Evolutionary conservation across 2,113 vertebrate species (phyloP), one percentile per base, ranked within the genome.

Genomic region (Climacteris rufus): DNA sequence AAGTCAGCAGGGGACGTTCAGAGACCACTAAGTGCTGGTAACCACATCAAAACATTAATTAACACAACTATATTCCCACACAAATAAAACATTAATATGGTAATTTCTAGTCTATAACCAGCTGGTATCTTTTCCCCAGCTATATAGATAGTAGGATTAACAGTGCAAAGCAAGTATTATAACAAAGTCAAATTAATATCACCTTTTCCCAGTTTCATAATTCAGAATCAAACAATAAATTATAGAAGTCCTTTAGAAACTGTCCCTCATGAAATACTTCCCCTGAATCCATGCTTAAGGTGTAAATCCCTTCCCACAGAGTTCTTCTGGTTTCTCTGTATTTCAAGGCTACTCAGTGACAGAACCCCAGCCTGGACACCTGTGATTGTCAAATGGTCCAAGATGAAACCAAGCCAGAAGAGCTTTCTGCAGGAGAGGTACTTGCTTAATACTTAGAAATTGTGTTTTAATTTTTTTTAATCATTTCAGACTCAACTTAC

Each of bases 31-130:
- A 96, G 83, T 89, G 83, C 90, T 95, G 93, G 96, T 96, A 96
- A 95, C 92, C 94, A 94, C 94, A 96, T 95, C 96, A 95, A 96
- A 97, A 96, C 94, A 96, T 96, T 97, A 96, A 97, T 96, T 97
- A 97, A 95, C 93, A 87, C 92, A 95, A 96, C 88, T 84, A 90
- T 95, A 96, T 96, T 96, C 96, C 86, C 93, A 96, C 83, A 92
- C 94, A 97, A 97, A 96, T 96, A 96, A 96, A 95, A 96, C 96
- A 96, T 96, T 96, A 97, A 95, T 96, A 97, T 95, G 96, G 83
- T 96, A 96, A 97, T 97, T 96, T 94, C 94, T 61, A 96, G 88
- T 56, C 85, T 82, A 96, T 93, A 96, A 96, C 90, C 94, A 96
- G 92, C 93, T 97, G 96, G 92, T 96, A 94, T 94, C 93, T 93